Base-by-base conservation (phyloP, 2,113 vertebrate species). In the Thalassoma bifasciatum region DNA sequence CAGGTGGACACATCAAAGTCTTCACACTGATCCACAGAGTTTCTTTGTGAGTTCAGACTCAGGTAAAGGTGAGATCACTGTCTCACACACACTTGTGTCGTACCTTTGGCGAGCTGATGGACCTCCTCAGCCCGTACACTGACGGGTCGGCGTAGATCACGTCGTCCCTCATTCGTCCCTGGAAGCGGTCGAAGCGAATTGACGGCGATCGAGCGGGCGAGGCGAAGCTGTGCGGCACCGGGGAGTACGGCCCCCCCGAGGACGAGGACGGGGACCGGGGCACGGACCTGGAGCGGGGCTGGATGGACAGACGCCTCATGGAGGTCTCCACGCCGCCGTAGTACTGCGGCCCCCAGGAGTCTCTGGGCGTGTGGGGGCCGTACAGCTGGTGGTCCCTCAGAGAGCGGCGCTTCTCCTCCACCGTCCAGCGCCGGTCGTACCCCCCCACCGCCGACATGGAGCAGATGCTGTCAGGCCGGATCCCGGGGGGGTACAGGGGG, bases 41-140 rank as follows among this genome's bases (percentile, higher is more conserved):
- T 3, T 30, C 30, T 30, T 6, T 30, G 30, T 30, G 30, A 30
- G 30, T n/a, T n/a, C n/a, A n/a, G n/a, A n/a, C 30, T 30, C 30
- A 30, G 30, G 30, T 30, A 30, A 30, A 30, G 30, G 30, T 30
- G 30, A 30, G 30, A 30, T 6, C 30, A 6, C 30, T 30, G 30
- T 30, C 30, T 14, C 42, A 46, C 21, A 37, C 36, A 42, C 22
- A 30, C 17, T 2, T 1, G 4, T 60, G 1, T 44, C 82, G 94
- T 75, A 98, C 97, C 95, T 98, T 98, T 9, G 96, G 96, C 23
- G 97, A 97, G 83, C 97, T 98, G 88, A 97, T 84, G 23, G 97
- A 98, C 16, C 97, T 68, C 65, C 97, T 94, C 90, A 98, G 92
- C 65, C 95, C 80, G 17, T 97, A 96, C 63, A 94, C 72, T 0